phyloP scores from a whole-genome alignment of 2,113 vertebrate species.

The Sander lucioperca region DNA sequence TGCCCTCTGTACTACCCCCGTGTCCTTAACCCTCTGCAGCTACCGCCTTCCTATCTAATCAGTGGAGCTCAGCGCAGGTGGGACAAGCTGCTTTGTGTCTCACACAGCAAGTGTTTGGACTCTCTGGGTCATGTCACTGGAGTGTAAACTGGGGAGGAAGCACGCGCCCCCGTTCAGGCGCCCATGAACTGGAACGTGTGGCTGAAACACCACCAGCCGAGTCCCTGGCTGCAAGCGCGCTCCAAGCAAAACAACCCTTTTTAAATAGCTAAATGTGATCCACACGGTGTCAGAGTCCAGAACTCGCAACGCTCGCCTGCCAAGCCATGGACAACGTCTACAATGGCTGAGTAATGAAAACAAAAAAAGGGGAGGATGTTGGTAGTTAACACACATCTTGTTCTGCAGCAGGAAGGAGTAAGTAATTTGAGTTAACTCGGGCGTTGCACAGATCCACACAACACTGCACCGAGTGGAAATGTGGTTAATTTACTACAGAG shows the following conservation, averaged over 20 bases:
- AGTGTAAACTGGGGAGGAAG: constrained; percentile 73
- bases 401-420: constrained; percentile 58
- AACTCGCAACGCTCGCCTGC: constrained; percentile 54
- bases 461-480: constrained; percentile 37
- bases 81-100: constrained; percentile 69
- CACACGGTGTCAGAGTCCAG: constrained; percentile 69
- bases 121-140: constrained; percentile 70
- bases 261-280: constrained; percentile 74
- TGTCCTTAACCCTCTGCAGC: constrained; percentile 46
- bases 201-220: constrained; percentile 64
- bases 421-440: constrained; percentile 66
- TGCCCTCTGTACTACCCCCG: constrained; percentile 28
- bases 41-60: constrained; percentile 75
- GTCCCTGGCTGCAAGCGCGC: constrained; percentile 45
- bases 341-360: constrained; percentile 71
- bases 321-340: constrained; percentile 67
- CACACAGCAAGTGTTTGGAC: constrained; percentile 69
- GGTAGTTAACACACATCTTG: constrained; percentile 64
- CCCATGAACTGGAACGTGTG: constrained; percentile 74
- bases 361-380: constrained; percentile 58
- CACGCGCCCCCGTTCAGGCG: constrained; percentile 64
- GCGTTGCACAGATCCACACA: constrained; percentile 43
- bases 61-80: constrained; percentile 70
- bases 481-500: constrained; percentile 57
- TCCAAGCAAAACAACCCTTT: constrained; percentile 77